Conservation (phyloP, 2,888 invertebrate species). For the Cosmorhoe ocellata region DNA sequence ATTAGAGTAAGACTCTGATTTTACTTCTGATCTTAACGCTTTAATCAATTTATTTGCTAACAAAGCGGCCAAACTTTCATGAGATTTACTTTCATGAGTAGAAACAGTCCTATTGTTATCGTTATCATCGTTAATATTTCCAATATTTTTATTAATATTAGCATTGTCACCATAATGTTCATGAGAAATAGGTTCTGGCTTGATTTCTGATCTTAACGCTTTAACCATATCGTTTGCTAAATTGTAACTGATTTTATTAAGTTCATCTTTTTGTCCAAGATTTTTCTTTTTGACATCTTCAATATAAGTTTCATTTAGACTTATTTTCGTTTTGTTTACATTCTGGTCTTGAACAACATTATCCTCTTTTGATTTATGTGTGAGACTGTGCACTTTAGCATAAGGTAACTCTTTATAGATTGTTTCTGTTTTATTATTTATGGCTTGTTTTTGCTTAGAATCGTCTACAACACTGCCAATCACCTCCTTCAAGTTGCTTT, state of each 20-base stretch:
- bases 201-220: conserved; percentile 2
- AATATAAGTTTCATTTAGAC: background rate
- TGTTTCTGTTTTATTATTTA: background rate
- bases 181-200: background rate
- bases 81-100: no score
- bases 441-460: background rate
- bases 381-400: no score
- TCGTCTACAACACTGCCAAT: background rate
- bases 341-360: no score
- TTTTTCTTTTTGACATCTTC: background rate
- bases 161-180: no score
- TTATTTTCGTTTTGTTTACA: no score
- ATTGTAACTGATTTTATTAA: conserved; percentile 2
- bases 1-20: background rate
- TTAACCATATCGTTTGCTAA: conserved; percentile 14
- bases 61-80: no score
- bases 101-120: no score
- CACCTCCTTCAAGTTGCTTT: background rate
- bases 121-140: no score
- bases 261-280: background rate
- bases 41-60: conserved; percentile 14
- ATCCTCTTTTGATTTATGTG: background rate
- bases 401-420: no score
- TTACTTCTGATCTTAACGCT: conserved; percentile 2
- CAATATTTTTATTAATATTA: no score